Conservation (phyloP, 2,797 vertebrate species). For the Mastacembelus armatus region DNA sequence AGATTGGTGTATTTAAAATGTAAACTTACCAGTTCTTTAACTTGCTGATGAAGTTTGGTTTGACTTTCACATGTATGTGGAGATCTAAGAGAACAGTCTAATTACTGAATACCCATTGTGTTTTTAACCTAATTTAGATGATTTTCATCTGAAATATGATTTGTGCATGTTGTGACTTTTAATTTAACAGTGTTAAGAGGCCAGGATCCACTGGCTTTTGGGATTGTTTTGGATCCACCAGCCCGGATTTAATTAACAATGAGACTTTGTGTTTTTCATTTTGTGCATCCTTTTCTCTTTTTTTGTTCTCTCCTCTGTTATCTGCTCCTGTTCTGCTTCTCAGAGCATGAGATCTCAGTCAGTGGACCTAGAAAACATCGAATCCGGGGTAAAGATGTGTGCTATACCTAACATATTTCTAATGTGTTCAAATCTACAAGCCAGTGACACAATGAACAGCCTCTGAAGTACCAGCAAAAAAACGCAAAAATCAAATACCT, state of each 20-base stretch:
- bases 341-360: conserved; percentile 74
- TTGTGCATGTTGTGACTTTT: conserved; percentile 18
- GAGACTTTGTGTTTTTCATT: background rate
- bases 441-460: too few species aligned
- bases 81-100: background rate
- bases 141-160: background rate
- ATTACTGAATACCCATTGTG: background rate
- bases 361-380: conserved; percentile 74
- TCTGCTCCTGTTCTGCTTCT: conserved; percentile 13
- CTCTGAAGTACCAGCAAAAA: too few species aligned
- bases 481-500: too few species aligned
- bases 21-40: background rate
- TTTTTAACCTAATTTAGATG: background rate
- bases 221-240: background rate
- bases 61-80: background rate
- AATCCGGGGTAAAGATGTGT: conserved; percentile 75
- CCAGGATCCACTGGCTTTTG: background rate
- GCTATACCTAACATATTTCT: background rate
- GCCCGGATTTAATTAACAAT: too few species aligned
- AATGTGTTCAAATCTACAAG: background rate
- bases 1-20: background rate
- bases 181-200: background rate
- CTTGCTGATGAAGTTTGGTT: background rate
- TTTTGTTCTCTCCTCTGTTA: conserved; percentile 3
- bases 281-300: conserved; percentile 26